Evolutionary conservation across 2,113 vertebrate species (phyloP).

Genomic region (Arothron firmamentum): DNA sequence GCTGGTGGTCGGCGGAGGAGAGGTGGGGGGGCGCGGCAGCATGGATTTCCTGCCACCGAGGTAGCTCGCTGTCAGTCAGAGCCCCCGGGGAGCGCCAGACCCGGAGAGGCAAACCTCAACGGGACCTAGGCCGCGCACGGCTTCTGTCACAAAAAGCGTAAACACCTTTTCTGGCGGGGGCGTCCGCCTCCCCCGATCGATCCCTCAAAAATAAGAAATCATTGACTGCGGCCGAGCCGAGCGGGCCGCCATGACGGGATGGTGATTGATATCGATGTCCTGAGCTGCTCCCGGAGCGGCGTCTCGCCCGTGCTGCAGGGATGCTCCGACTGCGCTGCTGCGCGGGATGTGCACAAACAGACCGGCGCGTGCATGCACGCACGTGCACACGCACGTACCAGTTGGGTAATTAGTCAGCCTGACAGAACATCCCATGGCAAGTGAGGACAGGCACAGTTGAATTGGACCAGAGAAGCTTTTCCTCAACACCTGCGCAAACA

Average conservation of each 20-base stretch:
- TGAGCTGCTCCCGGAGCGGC: conserved; percentile 21
- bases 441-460: conserved; percentile 61
- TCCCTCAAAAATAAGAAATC: conserved; percentile 56
- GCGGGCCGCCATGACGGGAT: conserved; percentile 38
- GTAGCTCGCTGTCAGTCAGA: conserved; percentile 60
- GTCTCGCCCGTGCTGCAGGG: conserved; percentile 26
- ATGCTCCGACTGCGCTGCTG: conserved; percentile 38
- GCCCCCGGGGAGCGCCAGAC: conserved; percentile 17
- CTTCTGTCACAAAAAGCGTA: neutral
- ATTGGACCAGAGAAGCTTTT: conserved; percentile 56
- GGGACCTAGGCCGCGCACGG: conserved; percentile 12
- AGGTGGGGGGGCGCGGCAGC: conserved; percentile 60
- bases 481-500: conserved; percentile 47
- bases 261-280: conserved; percentile 53
- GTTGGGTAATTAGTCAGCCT: conserved; percentile 68
- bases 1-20: conserved; percentile 52
- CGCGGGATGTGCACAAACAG: conserved; percentile 4
- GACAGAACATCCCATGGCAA: conserved; percentile 63
- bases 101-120: conserved; percentile 25
- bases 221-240: conserved; percentile 46
- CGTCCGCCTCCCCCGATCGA: conserved; percentile 24
- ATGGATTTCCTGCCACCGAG: conserved; percentile 67
- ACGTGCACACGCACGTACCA: conserved; percentile 17
- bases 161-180: neutral
- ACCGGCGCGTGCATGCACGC: conserved; percentile 3